Evolutionary conservation across 2,797 vertebrate genomes (phyloP).

Genomic region (Xenops minutus): DNA sequence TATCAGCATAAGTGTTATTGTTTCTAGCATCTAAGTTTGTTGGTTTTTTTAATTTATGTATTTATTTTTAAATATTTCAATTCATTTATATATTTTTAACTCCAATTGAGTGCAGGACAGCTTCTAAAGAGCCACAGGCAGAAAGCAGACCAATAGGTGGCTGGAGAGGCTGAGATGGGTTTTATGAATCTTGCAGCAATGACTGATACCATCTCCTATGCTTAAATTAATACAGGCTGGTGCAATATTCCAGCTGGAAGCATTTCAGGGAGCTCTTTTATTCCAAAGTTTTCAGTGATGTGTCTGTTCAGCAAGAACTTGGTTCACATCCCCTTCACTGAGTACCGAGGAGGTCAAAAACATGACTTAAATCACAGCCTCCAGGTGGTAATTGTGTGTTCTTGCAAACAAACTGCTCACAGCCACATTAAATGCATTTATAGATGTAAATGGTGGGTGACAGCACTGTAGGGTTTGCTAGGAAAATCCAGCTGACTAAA

Average conservation of each 20-base stretch:
- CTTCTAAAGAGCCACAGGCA: neutral
- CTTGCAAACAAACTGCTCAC: neutral
- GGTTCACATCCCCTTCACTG: neutral
- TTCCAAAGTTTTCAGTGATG: neutral
- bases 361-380: neutral
- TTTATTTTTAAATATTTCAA: neutral
- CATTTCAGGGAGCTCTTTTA: neutral
- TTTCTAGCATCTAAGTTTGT: neutral
- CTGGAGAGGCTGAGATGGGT: neutral
- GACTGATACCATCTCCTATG: neutral
- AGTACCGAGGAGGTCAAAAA: neutral
- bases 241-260: neutral
- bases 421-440: neutral
- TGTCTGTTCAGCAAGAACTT: neutral
- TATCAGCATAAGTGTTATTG: neutral
- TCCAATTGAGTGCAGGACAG: neutral
- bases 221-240: neutral
- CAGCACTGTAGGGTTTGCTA: neutral
- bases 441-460: neutral
- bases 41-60: neutral
- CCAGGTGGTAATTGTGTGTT: fast-evolving
- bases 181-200: neutral
- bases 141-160: neutral
- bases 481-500: neutral
- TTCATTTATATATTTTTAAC: neutral